Evolutionary conservation across 1,140 invertebrate genomes (phyloP).

Genomic region (Scaptomyza hsui): DNA sequence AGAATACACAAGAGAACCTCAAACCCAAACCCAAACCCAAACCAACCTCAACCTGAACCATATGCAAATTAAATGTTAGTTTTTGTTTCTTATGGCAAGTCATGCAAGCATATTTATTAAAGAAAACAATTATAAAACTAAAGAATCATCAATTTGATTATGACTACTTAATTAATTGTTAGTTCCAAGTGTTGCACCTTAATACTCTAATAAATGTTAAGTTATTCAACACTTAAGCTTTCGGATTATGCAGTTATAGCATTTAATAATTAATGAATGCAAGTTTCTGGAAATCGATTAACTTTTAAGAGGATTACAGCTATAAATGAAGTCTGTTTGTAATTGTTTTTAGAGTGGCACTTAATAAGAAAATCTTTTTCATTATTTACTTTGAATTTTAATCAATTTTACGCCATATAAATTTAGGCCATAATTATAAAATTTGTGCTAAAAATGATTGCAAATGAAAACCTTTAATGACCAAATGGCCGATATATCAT

Average conservation of each 20-base stretch:
- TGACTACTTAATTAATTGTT: background rate
- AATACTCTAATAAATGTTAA: background rate
- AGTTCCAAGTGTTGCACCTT: background rate
- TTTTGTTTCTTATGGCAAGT: conserved; percentile 53
- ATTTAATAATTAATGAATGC: no score
- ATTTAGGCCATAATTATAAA: conserved; percentile 2
- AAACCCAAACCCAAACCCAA: conserved; percentile 24
- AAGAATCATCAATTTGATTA: conserved; percentile 48
- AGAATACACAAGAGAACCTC: conserved; percentile 7
- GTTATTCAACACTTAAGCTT: no score
- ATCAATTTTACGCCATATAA: no score
- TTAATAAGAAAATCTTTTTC: no score
- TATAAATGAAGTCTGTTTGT: no score
- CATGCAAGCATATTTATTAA: conserved; percentile 72
- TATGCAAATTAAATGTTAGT: conserved; percentile 66
- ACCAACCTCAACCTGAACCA: conserved; percentile 20
- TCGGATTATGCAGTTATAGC: no score
- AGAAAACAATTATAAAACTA: conserved; percentile 53
- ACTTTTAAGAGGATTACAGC: no score
- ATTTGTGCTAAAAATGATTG: conserved; percentile 11
- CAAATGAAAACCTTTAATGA: conserved; percentile 22
- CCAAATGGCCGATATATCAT: conserved; percentile 48
- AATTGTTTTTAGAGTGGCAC: no score
- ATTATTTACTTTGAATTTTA: no score
- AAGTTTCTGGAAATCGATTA: no score